Base-by-base conservation (phyloP, 2,888 invertebrate species). In the Brachyopa scutellaris region DNA sequence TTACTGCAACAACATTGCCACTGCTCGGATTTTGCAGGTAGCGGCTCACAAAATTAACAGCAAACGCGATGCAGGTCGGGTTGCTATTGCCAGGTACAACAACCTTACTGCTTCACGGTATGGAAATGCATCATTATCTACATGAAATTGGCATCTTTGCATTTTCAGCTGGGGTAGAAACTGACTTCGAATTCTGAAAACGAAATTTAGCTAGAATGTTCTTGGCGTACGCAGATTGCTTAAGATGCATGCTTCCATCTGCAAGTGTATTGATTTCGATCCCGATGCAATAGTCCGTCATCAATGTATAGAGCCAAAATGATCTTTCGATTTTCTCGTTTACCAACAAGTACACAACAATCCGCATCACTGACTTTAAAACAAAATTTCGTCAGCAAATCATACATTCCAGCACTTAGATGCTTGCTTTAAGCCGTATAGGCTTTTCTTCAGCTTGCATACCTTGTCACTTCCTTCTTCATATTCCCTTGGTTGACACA, bases 371-470 rank as follows among this genome's bases (percentile, higher is more conserved):
- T n/a, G n/a, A n/a, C n/a, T n/a, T n/a, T n/a, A n/a, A n/a, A n/a
- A n/a, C n/a, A n/a, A n/a, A n/a, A n/a, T n/a, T n/a, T n/a, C n/a
- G n/a, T n/a, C n/a, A n/a, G n/a, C n/a, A n/a, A n/a, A n/a, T n/a
- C n/a, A n/a, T 19, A 59, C 19, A 31, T 86, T 86, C 85, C 85
- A 86, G 49, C 84, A 83, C 11, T 84, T 55, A 9, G 79, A 76
- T 8, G 85, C 82, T 83, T 87, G 86, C 40, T 86, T 86, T 3
- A 87, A 19, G 7, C 85, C 85, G 59, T 86, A 86, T 0, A 86
- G 40, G 36, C 84, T 84, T 66, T 85, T 86, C 4, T 67, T 33
- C 2, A 86, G 57, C 26, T 76, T 64, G 40, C 80, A 86, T 0
- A 86, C n/a, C n/a, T n/a, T n/a, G n/a, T n/a, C n/a, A n/a, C n/a